These are phyloP conservation scores for Clepsis dumicolana DNA, from an alignment of 2,888 invertebrate genomes.

Conservation along the genomic window DNA sequence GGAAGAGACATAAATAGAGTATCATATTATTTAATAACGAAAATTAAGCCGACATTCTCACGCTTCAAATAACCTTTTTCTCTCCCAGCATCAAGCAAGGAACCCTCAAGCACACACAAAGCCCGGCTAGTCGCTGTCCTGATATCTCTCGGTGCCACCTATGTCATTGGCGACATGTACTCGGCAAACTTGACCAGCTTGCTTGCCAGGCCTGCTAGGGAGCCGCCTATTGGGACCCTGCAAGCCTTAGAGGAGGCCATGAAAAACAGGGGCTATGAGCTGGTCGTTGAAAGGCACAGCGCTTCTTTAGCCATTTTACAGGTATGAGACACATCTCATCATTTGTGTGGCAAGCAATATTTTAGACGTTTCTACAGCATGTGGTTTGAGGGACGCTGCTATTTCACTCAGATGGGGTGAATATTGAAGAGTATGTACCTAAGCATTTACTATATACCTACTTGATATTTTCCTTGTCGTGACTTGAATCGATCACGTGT, in stretches of 20 bases:
- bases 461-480: no score
- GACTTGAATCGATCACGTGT: no score
- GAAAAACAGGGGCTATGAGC: slow-evolving; percentile 87
- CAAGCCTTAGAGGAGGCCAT: slow-evolving; percentile 89
- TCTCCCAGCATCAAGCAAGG: slow-evolving; percentile 82
- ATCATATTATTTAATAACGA: no score
- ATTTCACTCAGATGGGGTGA: no score
- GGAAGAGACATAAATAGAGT: no score
- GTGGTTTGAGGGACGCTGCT: no score
- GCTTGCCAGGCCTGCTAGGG: slow-evolving; percentile 90
- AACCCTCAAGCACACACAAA: slow-evolving; percentile 88
- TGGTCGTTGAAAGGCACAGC: slow-evolving; percentile 91
- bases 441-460: no score
- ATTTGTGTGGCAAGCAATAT: no score
- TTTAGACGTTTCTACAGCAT: no score
- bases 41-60: no score
- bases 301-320: slow-evolving; percentile 90
- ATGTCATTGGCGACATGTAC: slow-evolving; percentile 92
- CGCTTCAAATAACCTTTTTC: background rate
- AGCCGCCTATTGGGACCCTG: slow-evolving; percentile 89
- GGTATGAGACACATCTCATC: no score
- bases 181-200: slow-evolving; percentile 92
- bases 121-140: slow-evolving; percentile 89
- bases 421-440: no score
- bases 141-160: slow-evolving; percentile 91